Evolutionary conservation across 2,888 invertebrate genomes (phyloP).

Genomic region (Idaea biselata): DNA sequence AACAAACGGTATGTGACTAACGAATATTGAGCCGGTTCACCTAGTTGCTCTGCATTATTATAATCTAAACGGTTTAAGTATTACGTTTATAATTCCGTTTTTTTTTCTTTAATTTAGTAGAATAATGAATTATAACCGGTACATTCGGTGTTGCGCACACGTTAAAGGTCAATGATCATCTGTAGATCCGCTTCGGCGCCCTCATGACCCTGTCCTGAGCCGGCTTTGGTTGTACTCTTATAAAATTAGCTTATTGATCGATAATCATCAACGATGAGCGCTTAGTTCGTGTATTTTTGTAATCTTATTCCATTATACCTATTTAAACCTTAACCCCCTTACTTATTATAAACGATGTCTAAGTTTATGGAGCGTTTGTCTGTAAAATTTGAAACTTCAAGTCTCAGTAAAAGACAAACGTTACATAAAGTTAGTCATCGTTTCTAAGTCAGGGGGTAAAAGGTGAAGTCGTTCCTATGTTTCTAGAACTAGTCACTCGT

Average conservation of each 20-base stretch:
- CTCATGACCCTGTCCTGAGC: slow-evolving; percentile 74
- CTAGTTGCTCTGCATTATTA: not conserved
- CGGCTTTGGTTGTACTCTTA: slow-evolving; percentile 51
- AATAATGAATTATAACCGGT: slow-evolving; percentile 75
- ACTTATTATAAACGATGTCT: too few relatives aligned
- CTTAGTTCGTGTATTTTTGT: slow-evolving; percentile 24
- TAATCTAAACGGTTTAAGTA: slow-evolving; percentile 1
- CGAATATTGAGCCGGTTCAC: slow-evolving; percentile 39
- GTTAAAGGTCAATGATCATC: slow-evolving; percentile 80
- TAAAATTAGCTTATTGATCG: slow-evolving; percentile 66
- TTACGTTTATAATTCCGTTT: slow-evolving; percentile 21
- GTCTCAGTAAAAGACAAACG: too few relatives aligned
- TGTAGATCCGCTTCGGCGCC: slow-evolving; percentile 78
- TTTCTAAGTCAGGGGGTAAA: slow-evolving; percentile 18
- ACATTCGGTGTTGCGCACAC: slow-evolving; percentile 64
- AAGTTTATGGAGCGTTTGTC: too few relatives aligned
- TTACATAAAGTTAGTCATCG: too few relatives aligned
- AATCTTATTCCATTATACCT: slow-evolving; percentile 12
- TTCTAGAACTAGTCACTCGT: not conserved
- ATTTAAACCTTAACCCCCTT: too few relatives aligned
- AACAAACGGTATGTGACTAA: slow-evolving; percentile 46
- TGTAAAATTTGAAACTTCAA: too few relatives aligned
- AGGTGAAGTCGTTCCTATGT: slow-evolving; percentile 14
- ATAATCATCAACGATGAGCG: slow-evolving; percentile 39
- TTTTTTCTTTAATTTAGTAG: slow-evolving; percentile 44